Evolutionary conservation across 2,888 invertebrate species (phyloP).

Genomic region (Zonitis immaculata): DNA sequence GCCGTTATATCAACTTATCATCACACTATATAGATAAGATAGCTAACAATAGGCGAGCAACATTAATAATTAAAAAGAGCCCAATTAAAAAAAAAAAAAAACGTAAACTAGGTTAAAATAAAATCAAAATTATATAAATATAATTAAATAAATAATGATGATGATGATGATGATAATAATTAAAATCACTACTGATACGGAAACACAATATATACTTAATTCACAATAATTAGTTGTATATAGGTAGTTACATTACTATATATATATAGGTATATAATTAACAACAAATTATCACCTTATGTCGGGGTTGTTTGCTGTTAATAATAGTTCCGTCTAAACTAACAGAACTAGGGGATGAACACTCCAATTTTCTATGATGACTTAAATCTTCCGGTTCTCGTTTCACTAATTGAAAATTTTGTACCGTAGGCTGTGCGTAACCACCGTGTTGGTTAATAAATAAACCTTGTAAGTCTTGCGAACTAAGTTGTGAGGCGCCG

Average conservation of each 20-base stretch:
- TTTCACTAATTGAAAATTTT: constrained; percentile 67
- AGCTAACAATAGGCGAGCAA: constrained; percentile 10
- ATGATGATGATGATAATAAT: too few species aligned
- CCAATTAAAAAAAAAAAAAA: neutral
- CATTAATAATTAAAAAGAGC: neutral
- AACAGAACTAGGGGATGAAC: constrained; percentile 54
- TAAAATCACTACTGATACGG: too few species aligned
- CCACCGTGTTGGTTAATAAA: constrained; percentile 60
- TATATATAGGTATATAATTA: too few species aligned
- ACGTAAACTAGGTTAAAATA: neutral
- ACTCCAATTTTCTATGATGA: constrained; percentile 60
- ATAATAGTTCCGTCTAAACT: constrained; percentile 54
- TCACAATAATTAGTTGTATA: too few species aligned
- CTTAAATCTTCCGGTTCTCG: constrained; percentile 79
- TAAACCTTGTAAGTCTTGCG: constrained; percentile 55
- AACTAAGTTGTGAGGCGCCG: constrained; percentile 56
- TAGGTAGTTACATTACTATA: too few species aligned
- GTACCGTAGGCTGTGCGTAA: constrained; percentile 52
- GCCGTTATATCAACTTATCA: neutral
- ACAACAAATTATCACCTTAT: constrained; percentile 52
- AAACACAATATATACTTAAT: too few species aligned
- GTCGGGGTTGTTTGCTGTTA: constrained; percentile 53
- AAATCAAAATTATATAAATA: neutral
- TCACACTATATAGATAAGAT: constrained; percentile 6
- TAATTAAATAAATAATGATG: too few species aligned